A percentile compares a stretch with the other conserved stretches of the same genome.
Conservation (phyloP, 2,888 invertebrate genomes). For the Sarcophaga carnaria region DNA sequence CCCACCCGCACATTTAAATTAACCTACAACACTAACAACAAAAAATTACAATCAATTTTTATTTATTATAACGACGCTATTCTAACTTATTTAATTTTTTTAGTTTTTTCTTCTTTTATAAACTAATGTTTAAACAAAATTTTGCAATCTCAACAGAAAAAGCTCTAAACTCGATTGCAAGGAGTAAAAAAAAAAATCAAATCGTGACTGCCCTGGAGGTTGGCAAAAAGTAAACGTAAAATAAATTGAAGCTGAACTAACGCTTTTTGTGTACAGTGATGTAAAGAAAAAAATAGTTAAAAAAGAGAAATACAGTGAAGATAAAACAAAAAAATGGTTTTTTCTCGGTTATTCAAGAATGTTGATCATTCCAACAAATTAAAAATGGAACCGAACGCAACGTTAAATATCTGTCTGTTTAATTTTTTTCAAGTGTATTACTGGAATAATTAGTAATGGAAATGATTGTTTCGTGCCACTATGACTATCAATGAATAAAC, state of each 20-base stretch:
- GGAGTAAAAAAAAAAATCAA: slow-evolving; percentile 21
- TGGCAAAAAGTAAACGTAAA: slow-evolving; percentile 49
- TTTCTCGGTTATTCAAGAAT: not conserved
- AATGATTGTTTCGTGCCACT: too few relatives aligned
- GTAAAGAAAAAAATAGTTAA: not conserved
- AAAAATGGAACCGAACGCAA: too few relatives aligned
- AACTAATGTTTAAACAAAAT: not conserved
- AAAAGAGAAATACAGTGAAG: not conserved
- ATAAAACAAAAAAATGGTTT: not conserved
- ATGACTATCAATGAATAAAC: too few relatives aligned
- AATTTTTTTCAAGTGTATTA: too few relatives aligned
- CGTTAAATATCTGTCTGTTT: too few relatives aligned
- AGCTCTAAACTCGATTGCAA: slow-evolving; percentile 47
- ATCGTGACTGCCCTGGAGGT: slow-evolving; percentile 65
- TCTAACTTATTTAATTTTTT: not conserved
- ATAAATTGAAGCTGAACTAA: slow-evolving; percentile 41
- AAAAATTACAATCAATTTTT: not conserved
- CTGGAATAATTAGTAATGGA: too few relatives aligned
- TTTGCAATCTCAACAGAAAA: slow-evolving; percentile 36
- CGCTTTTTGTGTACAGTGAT: not conserved
- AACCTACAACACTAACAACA: not conserved
- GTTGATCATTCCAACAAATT: too few relatives aligned
- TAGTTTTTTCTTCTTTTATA: not conserved
- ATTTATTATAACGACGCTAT: slow-evolving; percentile 32
- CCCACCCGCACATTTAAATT: slow-evolving; percentile 53